These are phyloP conservation scores for Enteromius treurensis DNA, from an alignment of 2,797 vertebrate genomes.

Conservation along the genomic window DNA sequence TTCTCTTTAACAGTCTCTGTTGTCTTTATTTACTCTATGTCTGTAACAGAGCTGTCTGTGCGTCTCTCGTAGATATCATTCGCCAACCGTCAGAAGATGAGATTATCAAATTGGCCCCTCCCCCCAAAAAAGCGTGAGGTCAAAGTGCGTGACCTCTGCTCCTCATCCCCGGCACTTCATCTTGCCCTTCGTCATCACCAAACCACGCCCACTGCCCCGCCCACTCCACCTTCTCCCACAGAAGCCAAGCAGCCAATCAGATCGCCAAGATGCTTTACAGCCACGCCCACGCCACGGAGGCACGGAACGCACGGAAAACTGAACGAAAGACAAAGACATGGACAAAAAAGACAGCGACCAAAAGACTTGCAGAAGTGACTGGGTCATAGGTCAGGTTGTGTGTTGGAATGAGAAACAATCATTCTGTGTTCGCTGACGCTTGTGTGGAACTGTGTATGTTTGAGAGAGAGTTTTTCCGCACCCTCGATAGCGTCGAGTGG, in stretches of 20 bases:
- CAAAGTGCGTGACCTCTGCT: slow-evolving; percentile 62
- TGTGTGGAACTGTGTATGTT: slow-evolving; percentile 16
- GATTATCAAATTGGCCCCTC: slow-evolving; percentile 94
- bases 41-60: neutral
- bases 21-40: neutral
- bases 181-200: slow-evolving; percentile 53
- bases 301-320: slow-evolving; percentile 41
- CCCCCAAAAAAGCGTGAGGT: slow-evolving; percentile 91
- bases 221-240: slow-evolving; percentile 35
- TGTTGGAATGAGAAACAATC: slow-evolving; percentile 58
- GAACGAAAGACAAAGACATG: slow-evolving; percentile 55
- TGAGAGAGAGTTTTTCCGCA: slow-evolving; percentile 15
- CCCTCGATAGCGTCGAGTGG: neutral
- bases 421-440: slow-evolving; percentile 43
- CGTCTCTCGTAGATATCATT: slow-evolving; percentile 85
- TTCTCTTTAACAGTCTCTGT: neutral
- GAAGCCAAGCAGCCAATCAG: slow-evolving; percentile 67
- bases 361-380: slow-evolving; percentile 50
- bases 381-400: slow-evolving; percentile 63
- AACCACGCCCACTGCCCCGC: slow-evolving; percentile 46
- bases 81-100: slow-evolving; percentile 95
- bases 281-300: slow-evolving; percentile 55
- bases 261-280: slow-evolving; percentile 63
- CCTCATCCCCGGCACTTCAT: slow-evolving; percentile 67
- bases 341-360: slow-evolving; percentile 30